Percentiles rank a stretch among this genome's conserved stretches.
phyloP scores from a whole-genome alignment of 2,113 vertebrate species.

The Patagioenas fasciata region DNA sequence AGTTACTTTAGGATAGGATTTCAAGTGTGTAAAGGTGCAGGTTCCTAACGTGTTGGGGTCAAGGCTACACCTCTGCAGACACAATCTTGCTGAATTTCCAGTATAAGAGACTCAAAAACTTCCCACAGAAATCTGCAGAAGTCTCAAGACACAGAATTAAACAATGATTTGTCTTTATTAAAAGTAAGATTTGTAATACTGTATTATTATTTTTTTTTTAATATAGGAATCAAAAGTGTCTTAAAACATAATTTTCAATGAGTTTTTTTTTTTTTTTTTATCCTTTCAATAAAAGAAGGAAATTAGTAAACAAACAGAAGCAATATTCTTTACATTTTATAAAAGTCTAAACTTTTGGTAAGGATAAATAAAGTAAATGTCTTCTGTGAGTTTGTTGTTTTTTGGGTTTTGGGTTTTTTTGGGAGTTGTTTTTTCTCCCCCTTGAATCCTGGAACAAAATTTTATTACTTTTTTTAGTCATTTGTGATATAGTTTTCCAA shows the following conservation, averaged over 20 bases:
- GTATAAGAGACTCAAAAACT: not conserved
- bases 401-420: too few species aligned
- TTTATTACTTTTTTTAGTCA: not conserved
- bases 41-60: accelerated
- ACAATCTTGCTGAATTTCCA: not conserved
- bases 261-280: not conserved
- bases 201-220: too few species aligned
- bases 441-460: not conserved
- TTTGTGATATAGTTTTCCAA: not conserved
- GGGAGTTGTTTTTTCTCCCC: accelerated
- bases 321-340: not conserved
- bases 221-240: not conserved
- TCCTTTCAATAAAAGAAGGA: accelerated
- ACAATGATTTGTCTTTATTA: not conserved
- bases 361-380: not conserved
- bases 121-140: not conserved
- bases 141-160: not conserved
- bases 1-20: not conserved
- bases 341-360: not conserved
- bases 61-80: not conserved
- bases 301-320: accelerated
- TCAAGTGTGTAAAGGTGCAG: accelerated
- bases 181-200: not conserved
- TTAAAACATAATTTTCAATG: not conserved
- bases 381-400: accelerated